Percentiles rank a stretch among this genome's conserved stretches.
Conservation (phyloP, 2,113 vertebrate species). For the Eulemur rufifrons region DNA sequence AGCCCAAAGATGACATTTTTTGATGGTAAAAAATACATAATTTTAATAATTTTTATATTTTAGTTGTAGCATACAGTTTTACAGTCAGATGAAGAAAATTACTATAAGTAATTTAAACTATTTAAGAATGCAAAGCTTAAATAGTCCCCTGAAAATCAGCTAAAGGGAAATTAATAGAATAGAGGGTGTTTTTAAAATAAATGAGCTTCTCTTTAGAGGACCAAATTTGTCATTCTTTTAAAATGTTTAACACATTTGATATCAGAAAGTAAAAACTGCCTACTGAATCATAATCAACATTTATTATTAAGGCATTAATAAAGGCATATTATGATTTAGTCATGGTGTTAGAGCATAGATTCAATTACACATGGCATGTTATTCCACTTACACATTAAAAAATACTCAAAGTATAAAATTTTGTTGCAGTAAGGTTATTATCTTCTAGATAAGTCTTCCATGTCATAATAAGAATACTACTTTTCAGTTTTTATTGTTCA, state of each 20-base stretch:
- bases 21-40: not conserved
- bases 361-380: not conserved
- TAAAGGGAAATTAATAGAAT: not conserved
- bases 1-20: not conserved
- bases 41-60: constrained; percentile 20
- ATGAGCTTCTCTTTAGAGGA: not conserved
- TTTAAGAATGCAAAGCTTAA: constrained; percentile 36
- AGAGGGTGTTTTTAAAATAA: not conserved
- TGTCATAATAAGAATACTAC: not conserved
- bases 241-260: constrained; percentile 18
- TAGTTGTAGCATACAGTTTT: not conserved
- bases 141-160: not conserved
- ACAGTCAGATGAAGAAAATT: constrained; percentile 5
- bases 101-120: constrained; percentile 19
- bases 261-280: not conserved
- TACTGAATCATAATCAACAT: not conserved
- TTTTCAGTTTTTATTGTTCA: constrained; percentile 25
- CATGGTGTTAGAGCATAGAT: not conserved
- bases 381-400: not conserved
- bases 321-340: not conserved
- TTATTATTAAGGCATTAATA: not conserved
- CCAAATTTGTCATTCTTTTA: constrained; percentile 2
- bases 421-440: not conserved
- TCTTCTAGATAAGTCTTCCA: not conserved
- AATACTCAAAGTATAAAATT: not conserved